Base-by-base conservation (phyloP, 2,888 invertebrate genomes). In the Chalcis sispes region DNA sequence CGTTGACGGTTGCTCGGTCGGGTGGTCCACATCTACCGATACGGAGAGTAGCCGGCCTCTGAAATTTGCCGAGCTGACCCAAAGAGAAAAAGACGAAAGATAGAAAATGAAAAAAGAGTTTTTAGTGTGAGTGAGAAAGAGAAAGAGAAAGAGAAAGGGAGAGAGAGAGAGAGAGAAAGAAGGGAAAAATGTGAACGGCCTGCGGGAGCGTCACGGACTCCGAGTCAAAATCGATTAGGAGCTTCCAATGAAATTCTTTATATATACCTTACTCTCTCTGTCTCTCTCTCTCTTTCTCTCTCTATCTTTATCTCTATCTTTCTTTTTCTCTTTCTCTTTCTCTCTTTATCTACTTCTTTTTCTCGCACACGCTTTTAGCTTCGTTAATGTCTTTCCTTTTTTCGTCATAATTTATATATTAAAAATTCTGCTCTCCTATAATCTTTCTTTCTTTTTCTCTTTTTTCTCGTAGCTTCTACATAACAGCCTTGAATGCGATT, bases 211-310 rank as follows among this genome's bases (percentile, higher is more conserved):
- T 75, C 75, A 70, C 75, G 67, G 72, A 52, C 40, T 65, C 64
- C 64, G 72, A 74, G 74, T 69, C 72, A 29, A 78, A 78, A 78
- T 78, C 78, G 78, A 78, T 78, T 78, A 78, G 78, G 74, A 78
- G 73, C 78, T 78, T 73, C 75, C 78, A 78, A 76, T 73, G 78
- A 75, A 77, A 77, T 77, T 75, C 75, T 62, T 77, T 66, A 46
- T 72, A 64, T 65, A 46, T 72, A 64, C 52, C 59, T 52, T 48
- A 18, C 52, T 50, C 8, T 42, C n/a, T n/a, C n/a, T n/a, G n/a
- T n/a, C 42, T 27, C 27, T 25, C 27, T 29, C 25, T 20, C n/a
- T n/a, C n/a, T n/a, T 69, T 77, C 72, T 52, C 67, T 77, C 71
- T 29, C 65, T 66, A 58, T 54, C 54, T 70, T 66, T 29, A 62